Conservation (phyloP, 2,888 invertebrate species). For the Cheilosia variabilis region DNA sequence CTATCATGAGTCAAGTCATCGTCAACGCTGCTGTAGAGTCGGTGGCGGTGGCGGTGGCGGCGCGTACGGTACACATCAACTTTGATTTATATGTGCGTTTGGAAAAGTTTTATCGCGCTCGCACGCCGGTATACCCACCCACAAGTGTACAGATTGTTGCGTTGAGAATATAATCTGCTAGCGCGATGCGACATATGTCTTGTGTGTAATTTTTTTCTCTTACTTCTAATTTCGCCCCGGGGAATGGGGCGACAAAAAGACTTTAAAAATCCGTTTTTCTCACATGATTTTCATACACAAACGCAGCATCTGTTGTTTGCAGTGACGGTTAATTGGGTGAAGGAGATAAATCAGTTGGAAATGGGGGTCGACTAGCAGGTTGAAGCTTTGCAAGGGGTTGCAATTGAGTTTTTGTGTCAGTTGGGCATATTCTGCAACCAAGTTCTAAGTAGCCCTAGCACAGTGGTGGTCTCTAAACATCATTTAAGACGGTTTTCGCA, state of each 20-base stretch:
- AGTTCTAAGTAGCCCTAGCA: no score
- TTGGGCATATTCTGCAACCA: background rate
- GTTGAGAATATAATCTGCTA: constrained; percentile 60
- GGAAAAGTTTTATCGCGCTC: constrained; percentile 68
- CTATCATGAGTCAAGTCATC: constrained; percentile 49
- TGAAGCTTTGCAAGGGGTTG: constrained; percentile 18
- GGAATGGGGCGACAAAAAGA: constrained; percentile 31
- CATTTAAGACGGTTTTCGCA: no score
- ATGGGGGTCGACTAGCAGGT: constrained; percentile 48
- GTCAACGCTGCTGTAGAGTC: constrained; percentile 20
- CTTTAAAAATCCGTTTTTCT: constrained; percentile 48
- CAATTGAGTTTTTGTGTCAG: background rate
- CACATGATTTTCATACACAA: constrained; percentile 39
- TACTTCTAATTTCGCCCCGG: constrained; percentile 25
- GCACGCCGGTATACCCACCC: constrained; percentile 45
- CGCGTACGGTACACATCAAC: constrained; percentile 17
- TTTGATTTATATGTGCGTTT: constrained; percentile 70
- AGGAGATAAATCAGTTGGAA: constrained; percentile 57
- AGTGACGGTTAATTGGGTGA: constrained; percentile 51
- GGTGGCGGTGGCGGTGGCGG: constrained; percentile 2
- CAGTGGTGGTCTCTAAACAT: no score
- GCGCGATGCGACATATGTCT: constrained; percentile 65
- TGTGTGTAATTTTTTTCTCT: constrained; percentile 2
- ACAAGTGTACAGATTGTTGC: constrained; percentile 64
- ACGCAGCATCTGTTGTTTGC: constrained; percentile 31